phyloP scores from a whole-genome alignment of 1,140 invertebrate genomes.

The Battus philenor region DNA sequence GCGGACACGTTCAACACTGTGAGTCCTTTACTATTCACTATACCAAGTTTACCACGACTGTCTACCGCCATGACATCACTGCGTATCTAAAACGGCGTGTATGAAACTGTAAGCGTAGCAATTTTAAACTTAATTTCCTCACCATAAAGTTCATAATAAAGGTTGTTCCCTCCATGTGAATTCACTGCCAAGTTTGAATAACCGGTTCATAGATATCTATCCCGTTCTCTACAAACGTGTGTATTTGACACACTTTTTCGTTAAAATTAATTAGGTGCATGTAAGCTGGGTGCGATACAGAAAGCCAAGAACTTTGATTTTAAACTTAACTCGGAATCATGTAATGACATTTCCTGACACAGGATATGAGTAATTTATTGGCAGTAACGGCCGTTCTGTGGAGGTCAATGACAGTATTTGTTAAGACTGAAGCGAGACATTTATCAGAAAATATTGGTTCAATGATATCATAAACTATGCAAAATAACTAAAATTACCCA shows the following conservation, averaged over 20 bases:
- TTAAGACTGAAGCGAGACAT: no score
- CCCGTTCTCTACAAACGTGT: conserved; percentile 54
- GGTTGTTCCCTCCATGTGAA: conserved; percentile 22
- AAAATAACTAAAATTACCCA: no score
- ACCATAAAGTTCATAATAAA: conserved; percentile 29
- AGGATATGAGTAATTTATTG: conserved; percentile 60
- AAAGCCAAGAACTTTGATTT: no score
- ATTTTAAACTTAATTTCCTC: conserved; percentile 20
- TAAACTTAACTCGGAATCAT: no score
- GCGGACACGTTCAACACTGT: conserved; percentile 40
- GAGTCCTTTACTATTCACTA: conserved; percentile 60
- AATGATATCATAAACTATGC: no score
- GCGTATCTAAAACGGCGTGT: conserved; percentile 40
- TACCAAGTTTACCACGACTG: conserved; percentile 56
- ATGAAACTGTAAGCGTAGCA: conserved; percentile 14
- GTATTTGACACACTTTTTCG: conserved; percentile 40
- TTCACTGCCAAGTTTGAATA: conserved; percentile 70
- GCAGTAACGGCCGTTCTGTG: conserved; percentile 22
- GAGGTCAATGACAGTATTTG: conserved; percentile 50
- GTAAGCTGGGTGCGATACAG: no score
- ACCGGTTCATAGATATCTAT: conserved; percentile 48
- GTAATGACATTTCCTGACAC: conserved; percentile 29
- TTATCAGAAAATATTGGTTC: conserved; percentile 7
- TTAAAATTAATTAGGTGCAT: conserved; percentile 13
- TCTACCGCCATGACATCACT: conserved; percentile 40